Base-by-base conservation (phyloP, 2,888 invertebrate genomes). In the Leuctra nigra region DNA sequence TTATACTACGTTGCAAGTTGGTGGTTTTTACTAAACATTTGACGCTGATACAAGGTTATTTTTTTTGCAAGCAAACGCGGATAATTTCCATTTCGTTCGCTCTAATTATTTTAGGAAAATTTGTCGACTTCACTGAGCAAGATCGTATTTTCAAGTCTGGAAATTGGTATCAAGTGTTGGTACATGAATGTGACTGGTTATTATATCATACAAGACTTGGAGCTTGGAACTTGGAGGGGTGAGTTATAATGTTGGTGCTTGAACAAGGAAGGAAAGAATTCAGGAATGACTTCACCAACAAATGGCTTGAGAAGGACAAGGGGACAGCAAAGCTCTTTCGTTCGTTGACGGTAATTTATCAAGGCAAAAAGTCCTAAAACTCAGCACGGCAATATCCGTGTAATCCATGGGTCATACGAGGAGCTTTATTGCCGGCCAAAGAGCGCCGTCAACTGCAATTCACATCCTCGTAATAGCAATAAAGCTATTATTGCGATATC, bases 211-310 rank as follows among this genome's bases (percentile, higher is more conserved):
- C n/a, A n/a, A n/a, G n/a, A n/a, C n/a, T n/a, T n/a, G n/a, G n/a
- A n/a, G n/a, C n/a, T n/a, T n/a, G n/a, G n/a, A n/a, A n/a, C n/a
- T n/a, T n/a, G n/a, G n/a, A n/a, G n/a, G n/a, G n/a, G n/a, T n/a
- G n/a, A n/a, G n/a, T n/a, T n/a, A n/a, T n/a, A n/a, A n/a, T 13
- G 18, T 41, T 3, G 4, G 13, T 41, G 18, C 41, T 41, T 39
- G 39, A 44, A 44, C 50, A 20, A 35, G 50, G 35, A 33, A 50
- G 35, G 50, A 50, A 50, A 35, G 50, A 50, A 50, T 50, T 50
- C 33, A 29, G 35, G 35, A 50, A 50, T 50, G 35, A 35, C 35
- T 33, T 50, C n/a, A 16, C 50, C 20, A 50, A 50, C 50, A 50
- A 50, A 50, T 50, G 50, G 22, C 14, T 29, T 16, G 18, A 14